Evolutionary conservation across 2,113 vertebrate genomes (phyloP).

Genomic region (Mesitornis unicolor): DNA sequence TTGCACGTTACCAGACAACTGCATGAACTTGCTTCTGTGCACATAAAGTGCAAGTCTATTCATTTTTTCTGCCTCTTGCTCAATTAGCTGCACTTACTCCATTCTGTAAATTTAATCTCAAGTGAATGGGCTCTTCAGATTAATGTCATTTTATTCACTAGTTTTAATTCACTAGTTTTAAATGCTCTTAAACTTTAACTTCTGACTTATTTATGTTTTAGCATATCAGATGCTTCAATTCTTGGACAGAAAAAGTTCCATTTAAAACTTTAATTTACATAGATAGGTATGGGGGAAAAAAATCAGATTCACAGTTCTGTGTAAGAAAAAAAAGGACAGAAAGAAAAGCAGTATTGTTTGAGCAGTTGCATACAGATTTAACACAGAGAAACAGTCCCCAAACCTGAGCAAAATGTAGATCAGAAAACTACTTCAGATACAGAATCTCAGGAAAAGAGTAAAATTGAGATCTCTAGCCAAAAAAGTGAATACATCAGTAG

Average conservation of each 20-base stretch:
- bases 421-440: not conserved
- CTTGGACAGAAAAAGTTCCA: not conserved
- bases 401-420: not conserved
- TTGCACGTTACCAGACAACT: not conserved
- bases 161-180: not conserved
- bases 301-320: not conserved
- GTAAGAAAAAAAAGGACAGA: not conserved
- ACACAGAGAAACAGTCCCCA: not conserved
- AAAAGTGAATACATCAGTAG: not conserved
- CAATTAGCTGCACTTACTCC: not conserved
- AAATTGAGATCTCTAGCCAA: not conserved
- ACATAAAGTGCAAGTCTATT: not conserved
- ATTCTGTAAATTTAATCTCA: not conserved
- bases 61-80: not conserved
- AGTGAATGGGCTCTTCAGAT: not conserved
- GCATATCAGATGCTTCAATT: not conserved
- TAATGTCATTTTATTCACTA: not conserved
- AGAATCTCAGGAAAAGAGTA: not conserved
- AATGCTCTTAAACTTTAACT: not conserved
- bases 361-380: not conserved
- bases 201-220: slow-evolving; percentile 9
- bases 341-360: not conserved
- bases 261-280: not conserved
- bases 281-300: not conserved
- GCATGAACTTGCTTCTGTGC: not conserved